Percentiles rank a stretch among this genome's conserved stretches.
phyloP scores from a whole-genome alignment of 2,113 vertebrate genomes.

The Poeciliopsis retropinna region DNA sequence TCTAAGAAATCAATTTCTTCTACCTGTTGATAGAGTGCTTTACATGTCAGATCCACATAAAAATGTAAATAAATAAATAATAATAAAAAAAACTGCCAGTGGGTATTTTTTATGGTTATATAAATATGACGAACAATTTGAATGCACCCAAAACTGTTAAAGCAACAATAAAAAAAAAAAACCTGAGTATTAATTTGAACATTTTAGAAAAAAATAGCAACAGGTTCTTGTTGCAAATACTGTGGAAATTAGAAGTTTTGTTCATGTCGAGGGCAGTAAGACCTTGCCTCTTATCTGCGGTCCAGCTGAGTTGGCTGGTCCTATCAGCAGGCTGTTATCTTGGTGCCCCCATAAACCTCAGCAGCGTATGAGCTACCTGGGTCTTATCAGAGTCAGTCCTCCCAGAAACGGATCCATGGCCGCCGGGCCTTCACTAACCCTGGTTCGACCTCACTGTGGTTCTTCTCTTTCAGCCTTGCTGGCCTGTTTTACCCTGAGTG shows the following conservation, averaged over 20 bases:
- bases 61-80: neutral
- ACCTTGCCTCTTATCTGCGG: conserved; percentile 77
- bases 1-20: neutral
- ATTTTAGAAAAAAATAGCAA: neutral
- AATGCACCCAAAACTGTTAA: neutral
- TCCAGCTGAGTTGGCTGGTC: conserved; percentile 67
- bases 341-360: conserved; percentile 70
- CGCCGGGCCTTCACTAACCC: conserved; percentile 66
- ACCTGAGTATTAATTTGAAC: neutral
- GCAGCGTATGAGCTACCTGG: conserved; percentile 68
- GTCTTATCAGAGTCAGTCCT: conserved; percentile 76
- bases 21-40: too few species aligned
- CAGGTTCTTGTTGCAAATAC: conserved; percentile 10
- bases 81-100: neutral
- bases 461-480: conserved; percentile 46
- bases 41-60: neutral
- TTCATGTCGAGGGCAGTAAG: conserved; percentile 71
- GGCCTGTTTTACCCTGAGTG: conserved; percentile 42
- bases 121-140: neutral
- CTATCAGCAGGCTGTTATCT: conserved; percentile 77
- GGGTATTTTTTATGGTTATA: neutral
- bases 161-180: neutral
- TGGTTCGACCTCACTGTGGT: conserved; percentile 67
- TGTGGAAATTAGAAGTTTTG: conserved; percentile 58
- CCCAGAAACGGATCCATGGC: conserved; percentile 70